Conservation (phyloP, 2,113 vertebrate genomes). For the sheep (Ovis aries) region DNA sequence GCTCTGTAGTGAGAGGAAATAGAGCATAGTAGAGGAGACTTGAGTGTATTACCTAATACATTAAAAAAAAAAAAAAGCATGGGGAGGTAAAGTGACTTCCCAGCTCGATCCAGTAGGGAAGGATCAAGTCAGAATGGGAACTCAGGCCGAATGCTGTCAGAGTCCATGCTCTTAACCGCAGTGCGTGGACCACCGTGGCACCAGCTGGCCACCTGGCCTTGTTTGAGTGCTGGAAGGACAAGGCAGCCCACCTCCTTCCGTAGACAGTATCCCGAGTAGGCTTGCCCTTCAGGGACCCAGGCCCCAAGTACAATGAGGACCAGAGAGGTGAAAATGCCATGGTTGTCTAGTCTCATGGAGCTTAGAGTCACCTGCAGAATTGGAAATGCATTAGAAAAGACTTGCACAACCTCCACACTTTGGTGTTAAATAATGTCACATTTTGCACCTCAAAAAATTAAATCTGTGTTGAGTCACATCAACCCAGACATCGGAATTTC, state of each 20-base stretch:
- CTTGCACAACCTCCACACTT: neutral
- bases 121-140: neutral
- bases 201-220: rapidly evolving
- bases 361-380: neutral
- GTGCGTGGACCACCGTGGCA: rapidly evolving
- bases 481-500: neutral
- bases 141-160: neutral
- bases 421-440: neutral
- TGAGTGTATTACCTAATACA: neutral
- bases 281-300: neutral
- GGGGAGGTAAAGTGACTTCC: neutral
- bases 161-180: neutral
- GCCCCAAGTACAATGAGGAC: neutral
- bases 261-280: neutral
- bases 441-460: neutral
- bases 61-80: neutral
- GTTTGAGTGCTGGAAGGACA: neutral
- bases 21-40: neutral
- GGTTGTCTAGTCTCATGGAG: rapidly evolving
- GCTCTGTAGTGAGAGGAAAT: neutral
- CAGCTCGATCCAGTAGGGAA: neutral
- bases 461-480: neutral
- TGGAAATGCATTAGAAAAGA: neutral
- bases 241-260: neutral
- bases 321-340: neutral